Base-by-base conservation (phyloP, 53 echinoderm and acorn worm species). In the Henricia sp. region DNA sequence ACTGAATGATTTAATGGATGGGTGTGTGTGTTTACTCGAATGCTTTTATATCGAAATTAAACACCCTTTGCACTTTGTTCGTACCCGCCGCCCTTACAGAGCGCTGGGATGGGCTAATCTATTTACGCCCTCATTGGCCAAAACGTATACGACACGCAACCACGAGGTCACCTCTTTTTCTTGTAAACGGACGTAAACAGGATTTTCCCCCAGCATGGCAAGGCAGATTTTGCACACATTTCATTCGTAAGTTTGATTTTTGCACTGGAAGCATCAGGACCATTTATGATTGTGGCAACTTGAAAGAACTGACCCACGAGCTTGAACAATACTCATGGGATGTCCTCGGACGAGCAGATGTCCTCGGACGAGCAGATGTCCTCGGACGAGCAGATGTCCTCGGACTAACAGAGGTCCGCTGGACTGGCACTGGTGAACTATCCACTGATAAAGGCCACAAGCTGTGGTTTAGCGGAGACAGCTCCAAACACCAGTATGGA, bases 391-490 rank as follows among this genome's bases (percentile, higher is more conserved):
- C 68, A 16, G 50, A 82, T 38, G 50, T 82, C 43, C 17, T 82
- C 35, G 83, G 67, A 28, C 67, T 82, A 27, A 25, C 68, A 16
- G 83, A 82, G 19, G 74, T 82, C 46, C 66, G 83, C 38, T 82
- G 83, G 83, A 66, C 67, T 14, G 48, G 67, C 25, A 20, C 24
- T 26, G 83, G 83, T 5, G 51, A 82, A 44, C 66, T 36, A 23
- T 43, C 29, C n/a, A 67, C 82, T 14, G 82, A 82, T 24, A 67
- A 67, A 42, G 83, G 83, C 5, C 83, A 82, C 37, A 82, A 82
- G 41, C 32, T 82, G 14, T 82, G 82, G 82, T 82, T 13, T 11
- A 23, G 29, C 35, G 63, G 67, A 82, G 50, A 82, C 9, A 51
- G 67, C 40, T 16, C 77, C 17, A 57, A 36, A 76, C 73, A 48